Percentiles rank a stretch among this genome's conserved stretches.
Conservation (phyloP, 2,888 invertebrate species). For the Acheta domesticus region DNA sequence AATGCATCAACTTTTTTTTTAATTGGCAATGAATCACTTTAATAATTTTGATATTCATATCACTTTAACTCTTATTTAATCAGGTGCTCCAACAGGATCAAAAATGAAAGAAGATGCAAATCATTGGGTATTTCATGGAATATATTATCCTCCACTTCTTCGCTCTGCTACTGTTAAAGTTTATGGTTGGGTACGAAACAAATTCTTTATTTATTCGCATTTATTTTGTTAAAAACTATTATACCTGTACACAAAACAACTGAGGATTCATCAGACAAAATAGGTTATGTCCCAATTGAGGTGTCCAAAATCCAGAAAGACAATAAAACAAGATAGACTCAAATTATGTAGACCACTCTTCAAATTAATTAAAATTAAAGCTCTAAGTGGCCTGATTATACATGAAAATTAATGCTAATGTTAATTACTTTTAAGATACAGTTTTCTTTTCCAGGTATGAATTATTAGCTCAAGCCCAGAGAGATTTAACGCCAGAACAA, state of each 20-base stretch:
- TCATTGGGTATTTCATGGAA: conserved; percentile 93
- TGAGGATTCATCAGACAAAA: too few relatives aligned
- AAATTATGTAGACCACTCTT: too few relatives aligned
- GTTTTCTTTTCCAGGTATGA: conserved; percentile 57
- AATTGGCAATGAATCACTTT: background rate
- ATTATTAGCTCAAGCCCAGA: conserved; percentile 84
- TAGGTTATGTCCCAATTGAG: too few relatives aligned
- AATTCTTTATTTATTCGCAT: background rate
- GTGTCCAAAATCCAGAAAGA: too few relatives aligned
- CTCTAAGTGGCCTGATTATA: too few relatives aligned
- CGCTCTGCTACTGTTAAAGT: conserved; percentile 93
- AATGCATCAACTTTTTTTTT: background rate
- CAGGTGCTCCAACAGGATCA: conserved; percentile 84
- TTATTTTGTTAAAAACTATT: too few relatives aligned
- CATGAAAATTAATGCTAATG: too few relatives aligned
- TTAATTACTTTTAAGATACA: background rate
- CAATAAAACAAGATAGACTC: too few relatives aligned
- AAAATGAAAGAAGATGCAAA: conserved; percentile 45
- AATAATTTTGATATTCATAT: too few relatives aligned
- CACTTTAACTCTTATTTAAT: too few relatives aligned
- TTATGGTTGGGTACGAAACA: conserved; percentile 83
- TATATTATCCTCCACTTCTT: conserved; percentile 90
- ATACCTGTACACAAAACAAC: too few relatives aligned
- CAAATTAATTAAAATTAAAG: too few relatives aligned
- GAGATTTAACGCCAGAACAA: conserved; percentile 93